These are phyloP conservation scores for Erannis defoliaria DNA, from an alignment of 2,888 invertebrate genomes.

Conservation along the genomic window DNA sequence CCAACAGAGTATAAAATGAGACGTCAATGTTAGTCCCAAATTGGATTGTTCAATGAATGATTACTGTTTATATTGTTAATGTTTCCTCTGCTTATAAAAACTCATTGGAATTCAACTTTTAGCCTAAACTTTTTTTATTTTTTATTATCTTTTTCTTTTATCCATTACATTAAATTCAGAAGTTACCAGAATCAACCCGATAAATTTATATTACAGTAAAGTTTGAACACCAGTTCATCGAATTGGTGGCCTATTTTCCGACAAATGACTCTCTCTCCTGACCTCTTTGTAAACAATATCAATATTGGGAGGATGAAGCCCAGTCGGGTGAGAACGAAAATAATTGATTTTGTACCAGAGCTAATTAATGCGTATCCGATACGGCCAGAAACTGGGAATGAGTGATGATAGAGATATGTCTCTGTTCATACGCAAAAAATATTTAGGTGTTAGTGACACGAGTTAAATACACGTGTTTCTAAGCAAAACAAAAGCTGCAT, in stretches of 20 bases:
- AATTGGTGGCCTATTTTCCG: constrained; percentile 5
- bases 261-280: constrained; percentile 10
- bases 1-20: too few species aligned
- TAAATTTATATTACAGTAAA: constrained; percentile 1
- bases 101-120: too few species aligned
- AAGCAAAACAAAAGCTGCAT: neutral
- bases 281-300: constrained; percentile 27
- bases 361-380: constrained; percentile 48
- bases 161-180: neutral
- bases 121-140: too few species aligned
- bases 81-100: too few species aligned
- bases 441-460: constrained; percentile 1
- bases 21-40: too few species aligned
- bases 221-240: neutral
- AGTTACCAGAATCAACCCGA: neutral
- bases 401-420: constrained; percentile 41
- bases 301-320: constrained; percentile 13
- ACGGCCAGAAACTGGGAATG: constrained; percentile 38
- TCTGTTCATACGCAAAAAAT: neutral
- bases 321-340: constrained; percentile 18
- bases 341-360: constrained; percentile 43
- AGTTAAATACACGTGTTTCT: constrained; percentile 1
- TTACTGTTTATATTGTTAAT: too few species aligned
- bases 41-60: too few species aligned
- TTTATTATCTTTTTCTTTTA: too few species aligned